Base-by-base conservation (phyloP, 2,888 invertebrate genomes). In the Drosophila merina region DNA sequence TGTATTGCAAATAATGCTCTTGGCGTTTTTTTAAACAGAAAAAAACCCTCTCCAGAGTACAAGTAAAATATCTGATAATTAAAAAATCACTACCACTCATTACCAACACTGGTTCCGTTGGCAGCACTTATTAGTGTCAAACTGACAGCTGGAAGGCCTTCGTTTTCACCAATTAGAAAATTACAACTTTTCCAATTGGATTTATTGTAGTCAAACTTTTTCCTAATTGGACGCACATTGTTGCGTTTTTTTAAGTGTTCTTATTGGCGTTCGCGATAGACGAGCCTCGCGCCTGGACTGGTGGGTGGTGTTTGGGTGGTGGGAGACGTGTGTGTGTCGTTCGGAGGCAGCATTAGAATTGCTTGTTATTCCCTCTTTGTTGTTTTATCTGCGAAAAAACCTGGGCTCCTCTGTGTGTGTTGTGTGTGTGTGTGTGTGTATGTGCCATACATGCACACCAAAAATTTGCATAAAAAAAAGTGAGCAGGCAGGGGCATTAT, bases 321-420 rank as follows among this genome's bases (percentile, higher is more conserved):
- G 3, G 20, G 20, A 20, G 20, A 20, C 20, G 20, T 20, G 20
- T 20, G 20, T 20, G 20, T 66, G 67, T 66, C 49, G 31, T 36
- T 38, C 38, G 55, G 63, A 59, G 59, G 66, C 67, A 81, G 71
- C 77, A 75, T 68, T 75, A 84, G 87, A 78, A 77, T 86, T 72
- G 76, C 88, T 88, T 82, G 86, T 87, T 85, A 74, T 88, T 88
- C 73, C 79, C 86, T 88, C 88, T 88, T 83, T 83, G 82, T 83
- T 88, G 86, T 82, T 82, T 88, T 83, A 83, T 79, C 88, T 88
- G 84, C 83, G 88, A 79, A 86, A 81, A 87, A 82, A 79, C 68
- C 83, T 85, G 76, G 79, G 85, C 52, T 42, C 9, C 31, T 42
- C 33, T 63, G 25, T 44, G 20, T 44, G 59, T 56, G 60, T 75